Conservation (phyloP, 2,888 invertebrate genomes). For the Acanthosepion pharaonis region DNA sequence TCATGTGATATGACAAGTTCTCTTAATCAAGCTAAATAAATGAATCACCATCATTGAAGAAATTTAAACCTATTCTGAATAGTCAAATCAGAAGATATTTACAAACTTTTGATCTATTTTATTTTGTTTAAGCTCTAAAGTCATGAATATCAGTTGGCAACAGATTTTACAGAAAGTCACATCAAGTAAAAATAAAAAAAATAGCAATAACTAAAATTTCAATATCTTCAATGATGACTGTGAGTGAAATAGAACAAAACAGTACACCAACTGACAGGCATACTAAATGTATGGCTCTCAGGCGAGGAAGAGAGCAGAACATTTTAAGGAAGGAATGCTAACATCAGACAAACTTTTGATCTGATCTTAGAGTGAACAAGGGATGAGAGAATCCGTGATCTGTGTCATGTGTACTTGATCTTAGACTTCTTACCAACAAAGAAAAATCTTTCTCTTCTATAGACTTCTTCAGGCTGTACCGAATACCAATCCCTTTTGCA, state of each 20-base stretch:
- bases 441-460: neutral
- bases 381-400: neutral
- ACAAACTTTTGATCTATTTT: neutral
- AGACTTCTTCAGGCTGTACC: neutral
- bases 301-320: neutral
- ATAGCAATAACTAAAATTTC: neutral
- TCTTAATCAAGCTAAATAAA: neutral
- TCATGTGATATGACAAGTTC: too few species aligned
- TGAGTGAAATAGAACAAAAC: neutral
- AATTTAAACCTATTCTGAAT: neutral
- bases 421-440: neutral
- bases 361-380: neutral
- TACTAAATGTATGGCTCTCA: neutral
- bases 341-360: conserved; percentile 33
- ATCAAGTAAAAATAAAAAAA: neutral
- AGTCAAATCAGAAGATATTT: neutral
- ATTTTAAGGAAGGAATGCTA: neutral
- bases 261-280: neutral
- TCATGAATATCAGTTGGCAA: neutral
- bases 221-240: neutral
- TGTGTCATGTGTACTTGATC: conserved; percentile 33
- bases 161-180: neutral
- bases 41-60: neutral
- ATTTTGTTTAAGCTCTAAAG: neutral
- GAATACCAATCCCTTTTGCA: neutral